Percentiles rank a stretch among this genome's conserved stretches.
Conservation (phyloP, 2,113 vertebrate species). For the Aviceda subcristata region DNA sequence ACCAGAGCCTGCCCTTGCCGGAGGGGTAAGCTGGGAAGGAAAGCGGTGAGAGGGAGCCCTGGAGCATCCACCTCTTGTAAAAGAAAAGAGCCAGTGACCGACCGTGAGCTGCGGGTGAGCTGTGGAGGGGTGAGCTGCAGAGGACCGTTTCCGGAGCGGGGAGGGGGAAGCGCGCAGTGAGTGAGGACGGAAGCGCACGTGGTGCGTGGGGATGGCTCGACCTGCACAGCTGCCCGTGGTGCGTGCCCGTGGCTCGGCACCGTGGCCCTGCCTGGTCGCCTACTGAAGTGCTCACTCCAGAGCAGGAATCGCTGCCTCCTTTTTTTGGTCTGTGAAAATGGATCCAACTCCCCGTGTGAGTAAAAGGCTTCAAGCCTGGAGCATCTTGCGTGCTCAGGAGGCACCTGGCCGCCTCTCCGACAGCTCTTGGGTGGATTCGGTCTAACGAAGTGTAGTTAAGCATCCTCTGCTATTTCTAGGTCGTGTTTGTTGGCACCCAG, state of each 20-base stretch:
- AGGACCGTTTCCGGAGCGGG: not conserved
- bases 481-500: not conserved
- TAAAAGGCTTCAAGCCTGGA: not conserved
- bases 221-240: accelerated
- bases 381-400: not conserved
- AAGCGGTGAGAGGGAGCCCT: not conserved
- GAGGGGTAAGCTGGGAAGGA: not conserved
- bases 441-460: not conserved
- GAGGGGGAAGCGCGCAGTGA: not conserved
- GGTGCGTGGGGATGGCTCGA: accelerated
- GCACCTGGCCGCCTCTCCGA: not conserved
- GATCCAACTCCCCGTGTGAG: accelerated
- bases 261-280: not conserved
- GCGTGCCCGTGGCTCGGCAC: not conserved
- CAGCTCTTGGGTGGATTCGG: not conserved
- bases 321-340: not conserved
- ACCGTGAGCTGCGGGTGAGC: not conserved
- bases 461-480: not conserved
- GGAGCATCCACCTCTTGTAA: not conserved
- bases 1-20: accelerated
- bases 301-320: not conserved
- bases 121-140: not conserved
- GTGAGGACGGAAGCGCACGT: accelerated
- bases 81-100: not conserved
- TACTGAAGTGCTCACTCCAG: accelerated